Conservation (phyloP, 2,797 vertebrate genomes). For the Helarctos malayanus region DNA sequence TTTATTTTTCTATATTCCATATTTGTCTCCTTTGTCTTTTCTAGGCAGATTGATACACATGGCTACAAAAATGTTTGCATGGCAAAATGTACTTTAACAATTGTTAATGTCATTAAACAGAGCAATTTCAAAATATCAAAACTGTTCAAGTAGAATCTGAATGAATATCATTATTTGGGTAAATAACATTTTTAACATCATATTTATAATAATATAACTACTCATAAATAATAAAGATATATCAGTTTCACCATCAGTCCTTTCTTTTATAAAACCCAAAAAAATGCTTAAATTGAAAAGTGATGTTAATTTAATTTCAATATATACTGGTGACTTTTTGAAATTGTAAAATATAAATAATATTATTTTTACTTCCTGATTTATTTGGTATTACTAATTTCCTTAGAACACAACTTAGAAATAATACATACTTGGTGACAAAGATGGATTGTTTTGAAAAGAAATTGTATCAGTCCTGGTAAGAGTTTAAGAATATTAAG, state of each 20-base stretch:
- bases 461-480: not conserved
- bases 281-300: not conserved
- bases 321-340: not conserved
- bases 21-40: not conserved
- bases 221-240: slow-evolving; percentile 20
- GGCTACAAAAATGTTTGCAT: not conserved
- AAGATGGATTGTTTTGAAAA: not conserved
- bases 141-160: not conserved
- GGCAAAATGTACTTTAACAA: not conserved
- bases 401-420: not conserved
- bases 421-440: not conserved
- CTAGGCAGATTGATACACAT: not conserved
- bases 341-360: slow-evolving; percentile 33
- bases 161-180: not conserved
- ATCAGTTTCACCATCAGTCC: not conserved
- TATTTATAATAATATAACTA: not conserved
- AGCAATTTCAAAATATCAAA: slow-evolving; percentile 52
- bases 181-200: not conserved
- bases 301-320: slow-evolving; percentile 4
- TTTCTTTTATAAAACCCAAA: slow-evolving; percentile 8
- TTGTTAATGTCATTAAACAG: not conserved
- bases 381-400: not conserved
- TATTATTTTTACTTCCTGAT: not conserved
- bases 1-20: not conserved
- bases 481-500: slow-evolving; percentile 20